These are phyloP conservation scores for Trachelus iudaicus DNA, from an alignment of 2,888 invertebrate genomes.

Conservation along the genomic window DNA sequence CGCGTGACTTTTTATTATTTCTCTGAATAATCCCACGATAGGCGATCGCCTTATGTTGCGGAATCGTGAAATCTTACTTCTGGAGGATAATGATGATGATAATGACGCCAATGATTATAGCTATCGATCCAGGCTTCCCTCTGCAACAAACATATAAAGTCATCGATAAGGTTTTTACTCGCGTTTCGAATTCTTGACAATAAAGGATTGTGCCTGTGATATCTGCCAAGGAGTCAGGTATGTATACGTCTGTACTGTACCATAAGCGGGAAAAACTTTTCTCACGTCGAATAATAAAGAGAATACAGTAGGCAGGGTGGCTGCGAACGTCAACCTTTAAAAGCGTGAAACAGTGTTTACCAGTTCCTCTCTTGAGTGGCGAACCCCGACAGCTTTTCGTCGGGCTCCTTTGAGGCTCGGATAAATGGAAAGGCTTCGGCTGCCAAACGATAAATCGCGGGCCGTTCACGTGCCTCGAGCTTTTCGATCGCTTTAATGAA, in stretches of 20 bases:
- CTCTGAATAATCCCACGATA: constrained; percentile 39
- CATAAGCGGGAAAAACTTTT: neutral
- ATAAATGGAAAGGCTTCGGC: neutral
- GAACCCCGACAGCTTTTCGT: neutral
- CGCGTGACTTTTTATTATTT: constrained; percentile 35
- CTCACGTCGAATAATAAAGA: neutral
- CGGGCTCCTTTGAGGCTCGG: neutral
- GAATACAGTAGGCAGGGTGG: neutral
- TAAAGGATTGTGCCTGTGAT: neutral
- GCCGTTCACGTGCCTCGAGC: neutral
- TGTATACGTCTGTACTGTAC: too few relatives aligned
- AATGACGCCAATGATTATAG: neutral
- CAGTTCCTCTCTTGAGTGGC: neutral
- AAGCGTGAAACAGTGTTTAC: neutral
- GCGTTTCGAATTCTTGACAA: neutral
- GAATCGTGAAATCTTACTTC: neutral
- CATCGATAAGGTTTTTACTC: neutral
- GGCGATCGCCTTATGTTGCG: constrained; percentile 15
- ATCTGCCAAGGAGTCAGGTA: neutral
- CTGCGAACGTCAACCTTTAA: neutral
- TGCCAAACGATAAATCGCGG: neutral
- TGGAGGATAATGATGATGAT: neutral
- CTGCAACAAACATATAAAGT: neutral
- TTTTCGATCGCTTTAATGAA: neutral
- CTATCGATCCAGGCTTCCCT: neutral